Evolutionary conservation across 1,140 invertebrate genomes (phyloP).

Genomic region (Temnothorax curvispinosus): DNA sequence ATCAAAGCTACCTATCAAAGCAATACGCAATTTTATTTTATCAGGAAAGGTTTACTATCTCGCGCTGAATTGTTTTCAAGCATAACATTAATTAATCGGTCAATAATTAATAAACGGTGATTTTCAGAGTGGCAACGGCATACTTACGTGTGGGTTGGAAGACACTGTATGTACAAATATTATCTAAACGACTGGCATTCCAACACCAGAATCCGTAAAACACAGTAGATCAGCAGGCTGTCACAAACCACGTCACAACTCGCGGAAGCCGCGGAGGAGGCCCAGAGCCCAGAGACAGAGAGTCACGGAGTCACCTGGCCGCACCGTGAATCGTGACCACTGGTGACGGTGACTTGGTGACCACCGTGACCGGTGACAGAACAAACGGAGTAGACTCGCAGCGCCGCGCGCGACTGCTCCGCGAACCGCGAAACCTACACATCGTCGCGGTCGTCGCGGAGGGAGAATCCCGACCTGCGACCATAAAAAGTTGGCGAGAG

Average conservation of each 20-base stretch:
- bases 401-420: too few relatives aligned
- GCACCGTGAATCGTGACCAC: too few relatives aligned
- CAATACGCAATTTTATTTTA: background rate
- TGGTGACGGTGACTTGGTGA: too few relatives aligned
- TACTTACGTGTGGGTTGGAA: background rate
- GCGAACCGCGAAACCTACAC: too few relatives aligned
- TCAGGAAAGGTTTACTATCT: background rate
- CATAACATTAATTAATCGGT: background rate
- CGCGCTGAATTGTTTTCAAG: background rate
- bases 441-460: background rate
- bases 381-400: too few relatives aligned
- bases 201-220: background rate
- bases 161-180: background rate
- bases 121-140: background rate
- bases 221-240: background rate
- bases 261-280: background rate
- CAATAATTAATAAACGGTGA: background rate
- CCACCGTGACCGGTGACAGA: too few relatives aligned
- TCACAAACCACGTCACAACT: background rate
- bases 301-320: too few relatives aligned
- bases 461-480: background rate
- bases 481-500: slow-evolving; percentile 46
- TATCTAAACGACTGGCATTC: background rate
- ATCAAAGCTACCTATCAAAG: background rate
- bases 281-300: too few relatives aligned